Evolutionary conservation across 2,797 vertebrate species (phyloP), one percentile per base, ranked within the genome.

Genomic region (Necrosyrtes monachus): DNA sequence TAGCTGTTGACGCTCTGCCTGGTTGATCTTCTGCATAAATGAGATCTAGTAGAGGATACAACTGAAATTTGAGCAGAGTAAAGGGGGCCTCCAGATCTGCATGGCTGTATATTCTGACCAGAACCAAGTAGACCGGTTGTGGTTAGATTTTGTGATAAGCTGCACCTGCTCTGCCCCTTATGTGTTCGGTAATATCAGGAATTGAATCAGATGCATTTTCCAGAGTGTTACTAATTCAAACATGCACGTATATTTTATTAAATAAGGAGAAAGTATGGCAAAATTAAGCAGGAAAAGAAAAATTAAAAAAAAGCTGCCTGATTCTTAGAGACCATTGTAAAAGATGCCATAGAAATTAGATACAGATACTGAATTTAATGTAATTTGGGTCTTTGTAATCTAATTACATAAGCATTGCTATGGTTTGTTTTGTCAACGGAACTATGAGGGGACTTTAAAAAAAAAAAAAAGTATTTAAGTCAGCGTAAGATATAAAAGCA

Each of bases 61-160:
- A 35, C 30, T 74, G 62, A 41, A 74, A 45, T 57, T 17, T 41
- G 20, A 37, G 43, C 10, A 33, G 46, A 81, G 41, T 50, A 37
- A 48, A 67, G 27, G 18, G 23, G 18, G 4, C 51, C 37, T 75
- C 63, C 22, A 48, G 41, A 25, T 27, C 33, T 33, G 8, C 4
- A 0, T 46, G 63, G 19, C 27, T 75, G 10, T 80, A 8, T 25
- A 43, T 51, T 57, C 72, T 90, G 76, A 64, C 41, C 37, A 78
- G 41, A 64, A 78, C 24, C 62, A 84, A 75, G 35, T 17, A 75
- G 62, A 35, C 25, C 0, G 0, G 30, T 54, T 0, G 30, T 69
- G 69, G 59, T 93, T 67, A 76, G 88, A 48, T 92, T 76, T 84
- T 63, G 18, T 91, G 91, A 87, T 87, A 96, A 82, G 6, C 30